A percentile compares a stretch with the other conserved stretches of the same genome.
Conservation (phyloP, 2,888 invertebrate species). For the Drosophila stalkeri region DNA sequence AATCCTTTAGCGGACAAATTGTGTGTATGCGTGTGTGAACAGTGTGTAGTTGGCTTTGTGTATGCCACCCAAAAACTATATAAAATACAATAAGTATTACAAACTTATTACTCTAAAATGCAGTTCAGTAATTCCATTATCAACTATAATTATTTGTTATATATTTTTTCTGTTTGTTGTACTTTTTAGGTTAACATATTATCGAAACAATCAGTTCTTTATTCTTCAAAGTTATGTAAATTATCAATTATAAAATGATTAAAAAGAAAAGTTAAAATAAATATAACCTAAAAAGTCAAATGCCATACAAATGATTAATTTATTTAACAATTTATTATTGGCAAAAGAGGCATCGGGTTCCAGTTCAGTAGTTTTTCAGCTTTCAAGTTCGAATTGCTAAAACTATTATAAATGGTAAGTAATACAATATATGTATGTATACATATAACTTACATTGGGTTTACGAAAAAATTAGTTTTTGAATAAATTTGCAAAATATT, state of each 20-base stretch:
- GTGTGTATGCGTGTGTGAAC: slow-evolving; percentile 71
- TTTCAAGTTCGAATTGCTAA: neutral
- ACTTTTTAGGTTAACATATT: slow-evolving; percentile 67
- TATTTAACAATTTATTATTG: neutral
- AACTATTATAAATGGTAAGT: too few species aligned
- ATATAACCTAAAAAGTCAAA: slow-evolving; percentile 71
- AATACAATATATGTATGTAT: too few species aligned
- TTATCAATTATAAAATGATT: slow-evolving; percentile 67
- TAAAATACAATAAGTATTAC: slow-evolving; percentile 65
- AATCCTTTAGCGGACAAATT: slow-evolving; percentile 36
- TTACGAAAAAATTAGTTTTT: too few species aligned
- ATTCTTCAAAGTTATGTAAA: slow-evolving; percentile 64
- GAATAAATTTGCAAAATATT: neutral
- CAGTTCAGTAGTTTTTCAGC: neutral
- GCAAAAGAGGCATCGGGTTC: neutral
- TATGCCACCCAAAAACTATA: slow-evolving; percentile 41
- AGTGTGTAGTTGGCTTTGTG: slow-evolving; percentile 60
- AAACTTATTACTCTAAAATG: slow-evolving; percentile 70
- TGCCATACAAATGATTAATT: neutral
- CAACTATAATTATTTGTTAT: slow-evolving; percentile 66
- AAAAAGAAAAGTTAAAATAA: slow-evolving; percentile 69
- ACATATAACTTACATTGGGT: too few species aligned
- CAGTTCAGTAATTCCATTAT: slow-evolving; percentile 74
- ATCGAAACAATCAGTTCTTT: slow-evolving; percentile 58
- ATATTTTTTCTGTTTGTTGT: slow-evolving; percentile 70